phyloP scores from a whole-genome alignment of 2,888 invertebrate genomes.

The Acholoe squamosa region DNA sequence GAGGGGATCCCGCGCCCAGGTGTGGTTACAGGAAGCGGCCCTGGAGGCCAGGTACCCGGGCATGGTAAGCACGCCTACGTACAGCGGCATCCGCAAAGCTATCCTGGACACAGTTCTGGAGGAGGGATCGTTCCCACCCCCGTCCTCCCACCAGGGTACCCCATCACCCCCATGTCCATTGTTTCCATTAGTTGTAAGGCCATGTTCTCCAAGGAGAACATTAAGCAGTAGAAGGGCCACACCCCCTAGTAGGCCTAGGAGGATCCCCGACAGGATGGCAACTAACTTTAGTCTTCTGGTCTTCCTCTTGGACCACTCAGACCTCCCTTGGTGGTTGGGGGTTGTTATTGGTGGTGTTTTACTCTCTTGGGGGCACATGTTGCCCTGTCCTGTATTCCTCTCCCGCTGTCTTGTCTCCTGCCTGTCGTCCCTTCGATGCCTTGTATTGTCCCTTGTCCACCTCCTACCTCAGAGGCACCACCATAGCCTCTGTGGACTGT shows the following conservation, averaged over 20 bases:
- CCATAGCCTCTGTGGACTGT: too few species aligned
- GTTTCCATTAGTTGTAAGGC: background rate
- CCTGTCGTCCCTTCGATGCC: background rate
- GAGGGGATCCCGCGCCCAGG: conserved; percentile 41
- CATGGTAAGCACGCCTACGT: conserved; percentile 60
- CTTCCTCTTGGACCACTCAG: background rate
- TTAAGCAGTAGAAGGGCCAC: conserved; percentile 31
- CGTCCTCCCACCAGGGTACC: conserved; percentile 11
- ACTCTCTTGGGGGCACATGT: background rate
- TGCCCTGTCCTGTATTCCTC: background rate
- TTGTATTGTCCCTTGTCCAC: background rate
- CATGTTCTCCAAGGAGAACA: conserved; percentile 12
- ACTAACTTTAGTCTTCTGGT: background rate
- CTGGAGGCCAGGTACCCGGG: conserved; percentile 50
- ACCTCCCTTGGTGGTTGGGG: background rate
- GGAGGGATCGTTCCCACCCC: background rate
- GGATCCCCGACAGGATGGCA: background rate
- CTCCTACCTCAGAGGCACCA: too few species aligned
- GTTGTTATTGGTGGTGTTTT: background rate
- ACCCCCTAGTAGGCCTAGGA: background rate
- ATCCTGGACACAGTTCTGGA: background rate
- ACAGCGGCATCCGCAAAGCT: conserved; percentile 7
- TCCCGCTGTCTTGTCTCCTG: background rate
- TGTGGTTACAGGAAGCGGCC: conserved; percentile 57
- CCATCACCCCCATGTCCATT: background rate